Conservation (phyloP, 2,888 invertebrate species). For the Disparrhopalites patrizii region DNA sequence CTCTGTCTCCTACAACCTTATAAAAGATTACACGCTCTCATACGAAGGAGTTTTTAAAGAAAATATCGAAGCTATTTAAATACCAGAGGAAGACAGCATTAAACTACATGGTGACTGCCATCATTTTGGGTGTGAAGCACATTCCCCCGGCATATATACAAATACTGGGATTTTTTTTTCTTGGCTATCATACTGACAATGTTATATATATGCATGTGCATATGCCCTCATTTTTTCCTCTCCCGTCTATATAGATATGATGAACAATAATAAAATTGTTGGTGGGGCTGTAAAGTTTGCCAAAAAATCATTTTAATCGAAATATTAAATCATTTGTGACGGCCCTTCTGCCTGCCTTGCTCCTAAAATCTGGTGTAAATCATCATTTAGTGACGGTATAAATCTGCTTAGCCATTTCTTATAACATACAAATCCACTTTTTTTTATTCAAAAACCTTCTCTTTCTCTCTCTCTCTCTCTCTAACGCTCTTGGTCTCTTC, state of each 20-base stretch:
- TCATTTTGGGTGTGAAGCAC: too few species aligned
- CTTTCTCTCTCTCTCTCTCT: background rate
- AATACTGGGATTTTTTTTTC: too few species aligned
- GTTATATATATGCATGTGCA: too few species aligned
- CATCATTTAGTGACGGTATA: conserved; percentile 27
- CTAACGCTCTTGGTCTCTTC: background rate
- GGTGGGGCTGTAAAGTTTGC: conserved; percentile 19
- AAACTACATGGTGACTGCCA: too few species aligned
- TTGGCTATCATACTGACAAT: too few species aligned
- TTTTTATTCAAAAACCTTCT: background rate
- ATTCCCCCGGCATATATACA: too few species aligned
- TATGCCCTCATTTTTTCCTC: too few species aligned
- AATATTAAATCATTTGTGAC: conserved; percentile 30
- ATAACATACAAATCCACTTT: conserved; percentile 24
- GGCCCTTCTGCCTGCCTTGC: background rate
- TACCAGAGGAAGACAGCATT: too few species aligned
- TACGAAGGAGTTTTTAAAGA: background rate
- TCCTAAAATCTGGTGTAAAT: conserved; percentile 26
- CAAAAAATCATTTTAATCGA: conserved; percentile 28
- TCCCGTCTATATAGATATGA: too few species aligned
- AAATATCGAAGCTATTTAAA: too few species aligned
- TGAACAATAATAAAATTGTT: conserved; percentile 25
- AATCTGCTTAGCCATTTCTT: conserved; percentile 30
- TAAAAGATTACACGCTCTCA: too few species aligned
- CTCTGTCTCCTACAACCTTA: background rate